phyloP scores from a whole-genome alignment of 2,888 invertebrate species.

The Pemphredon lugubris region DNA sequence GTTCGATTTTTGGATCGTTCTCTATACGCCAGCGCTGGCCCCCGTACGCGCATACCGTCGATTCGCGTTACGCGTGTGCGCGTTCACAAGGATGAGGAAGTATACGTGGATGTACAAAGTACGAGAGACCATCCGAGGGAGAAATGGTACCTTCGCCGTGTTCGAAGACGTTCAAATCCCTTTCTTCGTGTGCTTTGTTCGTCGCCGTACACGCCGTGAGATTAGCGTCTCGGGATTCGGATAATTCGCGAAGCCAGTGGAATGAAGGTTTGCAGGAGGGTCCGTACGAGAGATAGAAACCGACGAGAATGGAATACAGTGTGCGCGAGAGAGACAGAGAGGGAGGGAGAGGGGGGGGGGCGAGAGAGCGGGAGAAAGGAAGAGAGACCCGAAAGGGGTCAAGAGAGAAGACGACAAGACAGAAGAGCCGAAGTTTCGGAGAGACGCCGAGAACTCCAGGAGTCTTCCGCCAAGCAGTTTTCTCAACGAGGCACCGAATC shows the following conservation, averaged over 20 bases:
- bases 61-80: no score
- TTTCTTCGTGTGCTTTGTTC: conserved; percentile 54
- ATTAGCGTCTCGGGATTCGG: conserved; percentile 66
- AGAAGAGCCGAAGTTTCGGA: conserved; percentile 57
- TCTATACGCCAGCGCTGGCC: no score
- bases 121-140: conserved; percentile 14
- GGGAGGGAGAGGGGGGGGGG: not conserved
- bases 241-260: conserved; percentile 59
- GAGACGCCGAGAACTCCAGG: conserved; percentile 40
- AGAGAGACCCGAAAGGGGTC: conserved; percentile 21
- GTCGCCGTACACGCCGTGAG: conserved; percentile 58
- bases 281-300: conserved; percentile 1
- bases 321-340: not conserved
- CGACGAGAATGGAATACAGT: not conserved
- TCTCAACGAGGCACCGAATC: conserved; percentile 58
- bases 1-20: no score
- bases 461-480: conserved; percentile 59
- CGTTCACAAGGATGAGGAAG: no score
- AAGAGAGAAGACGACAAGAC: conserved; percentile 39
- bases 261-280: conserved; percentile 19
- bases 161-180: conserved; percentile 50
- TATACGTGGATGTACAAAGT: no score
- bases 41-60: no score
- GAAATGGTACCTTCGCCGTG: conserved; percentile 25
- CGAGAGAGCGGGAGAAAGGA: not conserved